Percentiles rank a stretch among this genome's conserved stretches.
Conservation (phyloP, 2,113 vertebrate genomes). For the Cairina moschata region DNA sequence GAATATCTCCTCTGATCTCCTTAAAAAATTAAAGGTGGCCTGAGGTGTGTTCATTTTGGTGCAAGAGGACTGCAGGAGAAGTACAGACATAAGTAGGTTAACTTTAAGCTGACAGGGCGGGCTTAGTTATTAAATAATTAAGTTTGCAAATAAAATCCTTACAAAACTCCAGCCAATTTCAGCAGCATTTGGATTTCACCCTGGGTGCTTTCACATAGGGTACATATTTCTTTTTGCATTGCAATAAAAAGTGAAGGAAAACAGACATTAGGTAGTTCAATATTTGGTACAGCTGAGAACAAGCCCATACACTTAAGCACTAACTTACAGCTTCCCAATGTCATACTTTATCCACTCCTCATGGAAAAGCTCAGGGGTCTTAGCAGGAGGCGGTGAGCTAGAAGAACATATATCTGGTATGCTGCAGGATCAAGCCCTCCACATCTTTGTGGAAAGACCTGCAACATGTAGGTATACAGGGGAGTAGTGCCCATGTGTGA, state of each 20-base stretch:
- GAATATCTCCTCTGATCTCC: not conserved
- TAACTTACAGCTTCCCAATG: not conserved
- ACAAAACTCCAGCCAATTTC: not conserved
- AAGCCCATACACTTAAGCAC: not conserved
- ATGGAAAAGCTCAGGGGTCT: not conserved
- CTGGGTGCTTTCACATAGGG: not conserved
- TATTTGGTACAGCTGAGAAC: not conserved
- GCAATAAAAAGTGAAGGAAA: not conserved
- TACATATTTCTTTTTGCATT: not conserved
- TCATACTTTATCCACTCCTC: not conserved
- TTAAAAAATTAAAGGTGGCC: not conserved
- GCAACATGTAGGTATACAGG: not conserved
- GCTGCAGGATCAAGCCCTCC: not conserved
- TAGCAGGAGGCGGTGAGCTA: not conserved
- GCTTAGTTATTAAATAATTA: slow-evolving; percentile 23
- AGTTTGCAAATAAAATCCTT: not conserved
- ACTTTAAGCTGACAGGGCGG: slow-evolving; percentile 1
- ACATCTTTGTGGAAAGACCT: not conserved
- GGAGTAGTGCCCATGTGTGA: not conserved
- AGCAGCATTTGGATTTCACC: not conserved
- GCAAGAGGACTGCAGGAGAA: not conserved
- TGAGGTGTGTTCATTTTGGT: slow-evolving; percentile 2
- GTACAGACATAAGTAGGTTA: slow-evolving; percentile 6
- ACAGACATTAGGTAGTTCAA: not conserved
- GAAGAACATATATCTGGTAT: fast-evolving